Conservation (phyloP, 2,888 invertebrate genomes). For the Patella pellucida region DNA sequence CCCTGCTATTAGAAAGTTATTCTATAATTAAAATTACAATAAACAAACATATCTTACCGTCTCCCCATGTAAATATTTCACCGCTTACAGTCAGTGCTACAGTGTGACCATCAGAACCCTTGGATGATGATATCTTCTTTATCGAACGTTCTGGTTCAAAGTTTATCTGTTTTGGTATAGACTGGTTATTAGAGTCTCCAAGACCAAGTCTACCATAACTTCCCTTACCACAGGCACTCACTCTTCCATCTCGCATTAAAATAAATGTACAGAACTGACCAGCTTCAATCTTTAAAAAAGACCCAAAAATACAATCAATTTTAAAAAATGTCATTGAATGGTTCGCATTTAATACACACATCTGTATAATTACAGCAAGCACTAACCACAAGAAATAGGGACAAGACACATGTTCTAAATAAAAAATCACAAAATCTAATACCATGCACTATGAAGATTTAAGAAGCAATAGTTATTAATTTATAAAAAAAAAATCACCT, state of each 20-base stretch:
- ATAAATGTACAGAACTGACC: slow-evolving; percentile 79
- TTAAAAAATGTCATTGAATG: no score
- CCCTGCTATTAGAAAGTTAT: no score
- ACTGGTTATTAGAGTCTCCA: slow-evolving; percentile 77
- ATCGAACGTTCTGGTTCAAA: slow-evolving; percentile 72
- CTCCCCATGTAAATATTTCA: slow-evolving; percentile 79
- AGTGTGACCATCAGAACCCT: slow-evolving; percentile 79
- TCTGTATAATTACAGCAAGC: no score
- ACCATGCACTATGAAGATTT: no score
- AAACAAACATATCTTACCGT: slow-evolving; percentile 71
- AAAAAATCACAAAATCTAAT: no score
- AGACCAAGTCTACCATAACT: slow-evolving; percentile 78
- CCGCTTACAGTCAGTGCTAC: slow-evolving; percentile 78
- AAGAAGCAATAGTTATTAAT: no score
- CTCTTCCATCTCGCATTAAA: slow-evolving; percentile 75
- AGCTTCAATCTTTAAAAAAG: slow-evolving; percentile 74
- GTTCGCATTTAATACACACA: no score
- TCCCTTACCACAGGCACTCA: slow-evolving; percentile 78
- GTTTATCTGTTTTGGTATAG: slow-evolving; percentile 74
- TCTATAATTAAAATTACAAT: no score
- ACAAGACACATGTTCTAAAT: no score
- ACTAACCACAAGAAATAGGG: no score
- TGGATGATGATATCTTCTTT: slow-evolving; percentile 76
- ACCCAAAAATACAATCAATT: neutral
- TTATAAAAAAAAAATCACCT: no score